A percentile compares a stretch with the other conserved stretches of the same genome.
Conservation (phyloP, 2,113 vertebrate genomes). For the Pandion haliaetus region DNA sequence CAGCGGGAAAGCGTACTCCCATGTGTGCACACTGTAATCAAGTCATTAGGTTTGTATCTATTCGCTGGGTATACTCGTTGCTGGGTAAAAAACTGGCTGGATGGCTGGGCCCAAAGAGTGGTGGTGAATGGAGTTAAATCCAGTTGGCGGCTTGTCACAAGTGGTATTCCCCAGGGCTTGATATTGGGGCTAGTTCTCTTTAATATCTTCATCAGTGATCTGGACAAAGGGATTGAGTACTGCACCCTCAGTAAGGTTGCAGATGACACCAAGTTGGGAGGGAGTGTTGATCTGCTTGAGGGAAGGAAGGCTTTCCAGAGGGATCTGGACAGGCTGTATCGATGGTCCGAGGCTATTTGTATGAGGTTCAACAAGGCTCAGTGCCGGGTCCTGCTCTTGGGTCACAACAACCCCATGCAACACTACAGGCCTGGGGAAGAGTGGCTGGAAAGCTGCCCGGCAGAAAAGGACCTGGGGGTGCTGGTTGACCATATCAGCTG, state of each 20-base stretch:
- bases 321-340: neutral
- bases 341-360: neutral
- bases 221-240: neutral
- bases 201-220: neutral
- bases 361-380: neutral
- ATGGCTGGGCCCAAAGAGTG: neutral
- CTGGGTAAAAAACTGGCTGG: neutral
- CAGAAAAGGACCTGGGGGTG: neutral
- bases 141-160: fast-evolving
- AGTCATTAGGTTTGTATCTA: slow-evolving; percentile 85
- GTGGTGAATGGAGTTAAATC: neutral
- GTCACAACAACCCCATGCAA: neutral
- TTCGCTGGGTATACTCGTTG: neutral
- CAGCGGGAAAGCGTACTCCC: slow-evolving; percentile 90
- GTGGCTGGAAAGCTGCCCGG: neutral
- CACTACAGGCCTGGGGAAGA: neutral
- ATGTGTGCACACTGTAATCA: slow-evolving; percentile 92
- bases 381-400: neutral
- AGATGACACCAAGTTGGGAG: neutral
- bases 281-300: neutral
- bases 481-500: no score
- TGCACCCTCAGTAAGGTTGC: neutral
- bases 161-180: neutral
- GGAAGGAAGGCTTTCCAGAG: neutral
- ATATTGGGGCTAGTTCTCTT: neutral